Percentiles rank a stretch among this genome's conserved stretches.
Evolutionary conservation across 2,888 invertebrate species (phyloP).

Genomic region (Pristionchus fissidentatus): DNA sequence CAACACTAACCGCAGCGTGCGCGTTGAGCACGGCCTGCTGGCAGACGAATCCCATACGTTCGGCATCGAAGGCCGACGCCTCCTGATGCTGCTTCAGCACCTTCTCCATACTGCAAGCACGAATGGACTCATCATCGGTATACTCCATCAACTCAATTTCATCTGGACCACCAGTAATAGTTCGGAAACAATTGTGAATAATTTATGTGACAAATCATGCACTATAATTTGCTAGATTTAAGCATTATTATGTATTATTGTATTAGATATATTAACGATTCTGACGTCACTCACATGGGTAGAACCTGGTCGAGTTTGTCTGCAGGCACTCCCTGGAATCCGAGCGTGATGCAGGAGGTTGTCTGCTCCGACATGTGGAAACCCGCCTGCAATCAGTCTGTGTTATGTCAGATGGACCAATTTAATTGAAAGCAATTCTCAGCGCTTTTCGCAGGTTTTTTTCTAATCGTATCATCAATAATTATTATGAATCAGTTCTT

Average conservation of each 20-base stretch:
- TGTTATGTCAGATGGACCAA: no score
- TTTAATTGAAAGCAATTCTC: background rate
- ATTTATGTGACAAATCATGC: background rate
- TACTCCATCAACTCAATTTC: no score
- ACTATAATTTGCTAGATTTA: no score
- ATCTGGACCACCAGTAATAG: no score
- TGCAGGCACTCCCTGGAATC: constrained; percentile 69
- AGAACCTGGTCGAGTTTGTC: constrained; percentile 63
- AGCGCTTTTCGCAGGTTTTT: no score
- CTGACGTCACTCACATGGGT: constrained; percentile 54
- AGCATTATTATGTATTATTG: no score
- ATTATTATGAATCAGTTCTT: no score
- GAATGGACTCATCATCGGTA: constrained; percentile 47
- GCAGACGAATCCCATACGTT: constrained; percentile 84
- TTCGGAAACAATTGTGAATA: background rate
- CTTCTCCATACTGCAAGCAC: constrained; percentile 57
- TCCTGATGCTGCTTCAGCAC: constrained; percentile 73
- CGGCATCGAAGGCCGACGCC: constrained; percentile 83
- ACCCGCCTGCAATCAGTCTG: constrained; percentile 52
- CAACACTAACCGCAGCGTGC: constrained; percentile 52
- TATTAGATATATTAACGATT: no score
- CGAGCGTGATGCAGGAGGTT: constrained; percentile 60
- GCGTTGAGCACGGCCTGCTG: constrained; percentile 72
- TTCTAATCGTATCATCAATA: no score
- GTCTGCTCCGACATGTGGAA: constrained; percentile 57